Conservation (phyloP, 2,797 vertebrate genomes). For the Pampus argenteus region DNA sequence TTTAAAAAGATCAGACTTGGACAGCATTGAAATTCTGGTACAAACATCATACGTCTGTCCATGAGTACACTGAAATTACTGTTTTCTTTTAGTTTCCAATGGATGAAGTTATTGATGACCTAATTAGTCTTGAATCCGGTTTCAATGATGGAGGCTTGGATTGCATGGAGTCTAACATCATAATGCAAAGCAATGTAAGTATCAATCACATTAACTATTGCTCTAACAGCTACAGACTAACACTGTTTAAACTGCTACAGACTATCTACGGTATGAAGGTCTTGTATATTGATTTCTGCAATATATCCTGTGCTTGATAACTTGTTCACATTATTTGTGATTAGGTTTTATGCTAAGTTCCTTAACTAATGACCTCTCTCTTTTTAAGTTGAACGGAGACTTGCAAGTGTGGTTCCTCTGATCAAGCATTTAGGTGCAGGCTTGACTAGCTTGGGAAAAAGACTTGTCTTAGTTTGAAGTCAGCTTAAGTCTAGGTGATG, state of each 20-base stretch:
- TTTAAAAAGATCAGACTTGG: slow-evolving; percentile 51
- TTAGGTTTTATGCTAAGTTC: slow-evolving; percentile 17
- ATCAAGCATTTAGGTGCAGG: slow-evolving; percentile 42
- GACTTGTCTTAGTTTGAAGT: slow-evolving; percentile 76
- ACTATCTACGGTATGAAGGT: slow-evolving; percentile 26
- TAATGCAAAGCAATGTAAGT: slow-evolving; percentile 96
- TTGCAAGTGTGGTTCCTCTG: slow-evolving; percentile 46
- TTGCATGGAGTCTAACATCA: slow-evolving; percentile 89
- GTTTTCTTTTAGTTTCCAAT: slow-evolving; percentile 90
- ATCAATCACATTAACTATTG: slow-evolving; percentile 61
- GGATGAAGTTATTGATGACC: slow-evolving; percentile 96
- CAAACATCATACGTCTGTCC: slow-evolving; percentile 51
- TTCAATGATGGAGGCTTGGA: slow-evolving; percentile 94
- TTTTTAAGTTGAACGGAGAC: slow-evolving; percentile 29
- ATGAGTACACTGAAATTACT: slow-evolving; percentile 69
- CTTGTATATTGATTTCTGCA: slow-evolving; percentile 37
- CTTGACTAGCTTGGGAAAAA: slow-evolving; percentile 72
- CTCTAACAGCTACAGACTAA: slow-evolving; percentile 22
- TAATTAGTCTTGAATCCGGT: slow-evolving; percentile 92
- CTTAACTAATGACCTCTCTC: slow-evolving; percentile 26
- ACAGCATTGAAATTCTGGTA: slow-evolving; percentile 45
- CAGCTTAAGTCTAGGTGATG: slow-evolving; percentile 90
- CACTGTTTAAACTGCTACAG: neutral
- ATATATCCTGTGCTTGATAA: slow-evolving; percentile 18
- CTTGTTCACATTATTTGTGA: neutral